A percentile compares a stretch with the other conserved stretches of the same genome.
phyloP scores from a whole-genome alignment of 2,888 invertebrate species.

The Nezara viridula region DNA sequence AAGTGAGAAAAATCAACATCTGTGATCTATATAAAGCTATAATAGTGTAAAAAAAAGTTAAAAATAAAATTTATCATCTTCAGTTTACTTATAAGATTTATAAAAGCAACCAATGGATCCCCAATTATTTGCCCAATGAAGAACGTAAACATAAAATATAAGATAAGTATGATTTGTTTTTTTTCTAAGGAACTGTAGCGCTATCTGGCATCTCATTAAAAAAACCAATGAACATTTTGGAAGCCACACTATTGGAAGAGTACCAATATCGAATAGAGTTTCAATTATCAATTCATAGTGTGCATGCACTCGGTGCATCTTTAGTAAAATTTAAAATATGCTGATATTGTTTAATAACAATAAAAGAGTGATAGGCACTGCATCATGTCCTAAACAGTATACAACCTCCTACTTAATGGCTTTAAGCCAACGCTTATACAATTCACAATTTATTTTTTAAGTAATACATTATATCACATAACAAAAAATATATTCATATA shows the following conservation, averaged over 20 bases:
- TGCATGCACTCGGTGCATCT: constrained; percentile 64
- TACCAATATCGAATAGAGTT: constrained; percentile 52
- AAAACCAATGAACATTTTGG: background rate
- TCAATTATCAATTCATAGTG: constrained; percentile 63
- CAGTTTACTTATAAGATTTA: background rate
- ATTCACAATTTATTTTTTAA: constrained; percentile 59
- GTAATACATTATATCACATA: constrained; percentile 62
- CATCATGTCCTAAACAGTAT: constrained; percentile 59
- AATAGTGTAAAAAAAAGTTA: background rate
- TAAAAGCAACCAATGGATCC: background rate
- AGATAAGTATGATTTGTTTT: background rate
- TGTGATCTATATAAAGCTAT: background rate
- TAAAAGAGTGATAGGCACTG: constrained; percentile 63
- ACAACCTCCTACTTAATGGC: constrained; percentile 61
- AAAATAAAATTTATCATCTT: background rate
- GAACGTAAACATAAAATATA: background rate
- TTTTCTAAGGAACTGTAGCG: background rate
- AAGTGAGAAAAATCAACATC: background rate
- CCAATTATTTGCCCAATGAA: background rate
- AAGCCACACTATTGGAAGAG: constrained; percentile 13
- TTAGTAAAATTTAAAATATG: constrained; percentile 60
- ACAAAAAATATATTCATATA: constrained; percentile 55
- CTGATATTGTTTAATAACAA: constrained; percentile 60
- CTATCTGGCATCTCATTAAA: background rate
- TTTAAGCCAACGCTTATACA: constrained; percentile 61